phyloP scores from a whole-genome alignment of 2,797 vertebrate species.

The Cyprinella venusta region DNA sequence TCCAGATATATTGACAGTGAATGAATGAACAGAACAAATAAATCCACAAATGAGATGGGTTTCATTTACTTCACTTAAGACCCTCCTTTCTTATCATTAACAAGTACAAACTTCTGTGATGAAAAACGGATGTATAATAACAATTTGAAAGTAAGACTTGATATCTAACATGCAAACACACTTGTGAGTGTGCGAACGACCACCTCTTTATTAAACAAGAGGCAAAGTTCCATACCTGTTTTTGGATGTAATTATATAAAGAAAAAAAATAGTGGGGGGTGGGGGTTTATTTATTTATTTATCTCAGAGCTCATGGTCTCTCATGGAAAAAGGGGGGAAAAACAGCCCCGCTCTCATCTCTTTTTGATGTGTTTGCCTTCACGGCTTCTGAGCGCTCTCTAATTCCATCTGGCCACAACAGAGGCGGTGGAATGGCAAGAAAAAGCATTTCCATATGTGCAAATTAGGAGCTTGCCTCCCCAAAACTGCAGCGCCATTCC shows the following conservation, averaged over 20 bases:
- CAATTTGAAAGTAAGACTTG: slow-evolving; percentile 5
- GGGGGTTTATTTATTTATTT: slow-evolving; percentile 59
- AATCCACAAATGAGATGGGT: not conserved
- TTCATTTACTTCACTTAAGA: not conserved
- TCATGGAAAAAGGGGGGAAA: slow-evolving; percentile 58
- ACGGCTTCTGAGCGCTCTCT: slow-evolving; percentile 92
- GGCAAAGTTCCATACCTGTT: slow-evolving; percentile 51
- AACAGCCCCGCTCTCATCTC: slow-evolving; percentile 64
- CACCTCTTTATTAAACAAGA: slow-evolving; percentile 34
- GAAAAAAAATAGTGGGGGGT: not conserved
- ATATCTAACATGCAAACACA: slow-evolving; percentile 23
- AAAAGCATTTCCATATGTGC: slow-evolving; percentile 98
- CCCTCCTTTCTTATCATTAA: not conserved
- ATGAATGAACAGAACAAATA: not conserved
- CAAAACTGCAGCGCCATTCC: slow-evolving; percentile 83
- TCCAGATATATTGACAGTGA: not conserved
- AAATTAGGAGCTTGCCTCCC: slow-evolving; percentile 91
- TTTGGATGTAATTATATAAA: slow-evolving; percentile 27
- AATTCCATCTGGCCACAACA: slow-evolving; percentile 99
- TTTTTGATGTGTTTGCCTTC: slow-evolving; percentile 94
- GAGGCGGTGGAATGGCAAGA: slow-evolving; percentile 88
- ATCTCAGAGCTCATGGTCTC: slow-evolving; percentile 65
- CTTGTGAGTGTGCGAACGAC: not conserved
- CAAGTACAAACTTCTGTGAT: not conserved
- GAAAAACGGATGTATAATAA: not conserved